A percentile compares a stretch with the other conserved stretches of the same genome.
Evolutionary conservation across 2,797 vertebrate genomes (phyloP).

Genomic region (Lacerta viridis): DNA sequence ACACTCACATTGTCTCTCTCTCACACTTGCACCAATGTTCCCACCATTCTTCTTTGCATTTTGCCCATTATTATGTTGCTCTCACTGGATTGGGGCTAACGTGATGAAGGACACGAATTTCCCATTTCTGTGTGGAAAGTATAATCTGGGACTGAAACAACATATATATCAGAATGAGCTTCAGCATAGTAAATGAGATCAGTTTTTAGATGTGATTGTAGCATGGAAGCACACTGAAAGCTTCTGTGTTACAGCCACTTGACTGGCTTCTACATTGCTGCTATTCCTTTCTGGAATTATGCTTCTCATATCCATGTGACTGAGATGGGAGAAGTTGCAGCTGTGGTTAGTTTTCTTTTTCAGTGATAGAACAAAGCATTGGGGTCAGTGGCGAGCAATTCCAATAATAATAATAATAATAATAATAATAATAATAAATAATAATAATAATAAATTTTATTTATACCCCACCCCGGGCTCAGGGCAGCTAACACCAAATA

Average conservation of each 20-base stretch:
- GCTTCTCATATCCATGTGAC: too few species aligned
- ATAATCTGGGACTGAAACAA: background rate
- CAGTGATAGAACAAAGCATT: background rate
- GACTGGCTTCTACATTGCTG: background rate
- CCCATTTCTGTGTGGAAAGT: background rate
- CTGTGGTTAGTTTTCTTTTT: background rate
- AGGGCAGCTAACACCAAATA: too few species aligned
- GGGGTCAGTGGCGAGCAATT: background rate
- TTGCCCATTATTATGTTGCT: background rate
- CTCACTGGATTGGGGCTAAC: background rate
- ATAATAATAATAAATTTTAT: too few species aligned
- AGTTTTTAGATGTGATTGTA: background rate
- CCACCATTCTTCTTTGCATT: background rate
- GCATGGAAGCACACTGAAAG: background rate
- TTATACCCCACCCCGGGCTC: too few species aligned
- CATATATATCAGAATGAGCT: background rate
- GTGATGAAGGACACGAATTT: background rate
- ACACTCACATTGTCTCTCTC: background rate
- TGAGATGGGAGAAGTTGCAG: background rate
- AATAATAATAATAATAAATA: too few species aligned
- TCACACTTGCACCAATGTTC: too few species aligned
- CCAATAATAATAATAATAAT: background rate
- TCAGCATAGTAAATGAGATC: background rate
- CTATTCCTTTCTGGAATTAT: too few species aligned
- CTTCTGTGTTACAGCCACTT: background rate